Evolutionary conservation across 2,113 vertebrate genomes (phyloP), one percentile per base, ranked within the genome.

Genomic region (Turnix velox): DNA sequence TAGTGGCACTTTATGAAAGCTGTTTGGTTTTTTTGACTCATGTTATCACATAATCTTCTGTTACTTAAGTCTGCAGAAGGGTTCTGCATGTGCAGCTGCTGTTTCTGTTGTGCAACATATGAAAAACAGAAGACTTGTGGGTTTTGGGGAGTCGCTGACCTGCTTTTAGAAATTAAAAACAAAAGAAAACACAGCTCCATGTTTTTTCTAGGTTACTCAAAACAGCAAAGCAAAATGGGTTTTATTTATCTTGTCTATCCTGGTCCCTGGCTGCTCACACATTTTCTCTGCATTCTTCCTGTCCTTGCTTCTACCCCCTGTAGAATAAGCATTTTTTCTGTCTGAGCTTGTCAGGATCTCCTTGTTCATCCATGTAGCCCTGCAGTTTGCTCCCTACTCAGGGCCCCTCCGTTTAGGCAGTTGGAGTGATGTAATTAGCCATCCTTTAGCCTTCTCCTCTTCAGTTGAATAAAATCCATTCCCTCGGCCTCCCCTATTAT

Each of bases 21-120:
- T 59, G 43, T 52, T 74, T 59, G 24, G 5, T 17, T 17, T 87
- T 84, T 84, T 84, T 49, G 33, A n/a, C 57, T 76, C 54, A 16
- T 13, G 31, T 74, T 96, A 93, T 93, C 96, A 46, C 42, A 85
- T 17, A 33, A 72, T 91, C 87, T 85, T 82, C 18, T 31, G 35
- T 35, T 65, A 28, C 42, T 67, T n/a, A 72, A 72, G 61, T 30
- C 37, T 58, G 77, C 62, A 84, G 66, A 42, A 46, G 80, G 46
- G 25, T 77, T 55, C 67, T 67, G 66, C 59, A 78, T 80, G 52
- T 75, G 80, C 89, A 93, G 63, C 89, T 88, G 95, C 79, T 92
- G 48, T 73, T 88, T 68, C 52, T 58, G n/a, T 57, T 90, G 42
- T 78, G 31, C 49, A 65, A 72, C 12, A 37, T 6, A 33, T 0